Percentiles rank a stretch among this genome's conserved stretches.
Evolutionary conservation across 2,888 invertebrate genomes (phyloP).

Genomic region (Cryptus viduatorius): DNA sequence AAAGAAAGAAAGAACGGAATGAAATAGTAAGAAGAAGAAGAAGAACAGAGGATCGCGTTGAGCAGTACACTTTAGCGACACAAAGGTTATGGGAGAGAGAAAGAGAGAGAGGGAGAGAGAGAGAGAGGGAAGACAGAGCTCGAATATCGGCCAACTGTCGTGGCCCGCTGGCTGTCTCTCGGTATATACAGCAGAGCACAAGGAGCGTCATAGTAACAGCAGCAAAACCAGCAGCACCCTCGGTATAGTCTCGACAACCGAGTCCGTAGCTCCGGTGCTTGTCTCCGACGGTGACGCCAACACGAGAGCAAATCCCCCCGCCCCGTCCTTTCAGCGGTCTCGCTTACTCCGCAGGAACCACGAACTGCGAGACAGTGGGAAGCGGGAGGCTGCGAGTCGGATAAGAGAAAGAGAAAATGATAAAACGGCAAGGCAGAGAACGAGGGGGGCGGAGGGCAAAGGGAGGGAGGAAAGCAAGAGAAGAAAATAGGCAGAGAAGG

Average conservation of each 20-base stretch:
- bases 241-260: constrained; percentile 9
- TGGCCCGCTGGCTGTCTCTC: constrained; percentile 74
- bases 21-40: constrained; percentile 55
- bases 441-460: constrained; percentile 51
- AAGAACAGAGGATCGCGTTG: constrained; percentile 34
- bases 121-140: constrained; percentile 66
- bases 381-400: not conserved
- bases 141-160: constrained; percentile 84
- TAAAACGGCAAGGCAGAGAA: constrained; percentile 52
- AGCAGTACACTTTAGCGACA: constrained; percentile 76
- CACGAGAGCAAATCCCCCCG: constrained; percentile 1
- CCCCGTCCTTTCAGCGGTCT: not conserved
- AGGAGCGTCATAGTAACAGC: constrained; percentile 52
- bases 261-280: constrained; percentile 25
- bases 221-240: constrained; percentile 50
- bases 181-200: not conserved
- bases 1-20: constrained; percentile 34
- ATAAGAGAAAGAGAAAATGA: constrained; percentile 24
- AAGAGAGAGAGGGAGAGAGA: not conserved
- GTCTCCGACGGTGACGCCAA: constrained; percentile 41
- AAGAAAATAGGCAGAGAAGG: constrained; percentile 73
- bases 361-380: constrained; percentile 1
- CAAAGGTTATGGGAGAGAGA: constrained; percentile 73
- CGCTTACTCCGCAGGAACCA: constrained; percentile 1
- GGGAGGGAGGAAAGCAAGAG: constrained; percentile 1